phyloP scores from a whole-genome alignment of 2,113 vertebrate species.

The Leiothrix lutea region DNA sequence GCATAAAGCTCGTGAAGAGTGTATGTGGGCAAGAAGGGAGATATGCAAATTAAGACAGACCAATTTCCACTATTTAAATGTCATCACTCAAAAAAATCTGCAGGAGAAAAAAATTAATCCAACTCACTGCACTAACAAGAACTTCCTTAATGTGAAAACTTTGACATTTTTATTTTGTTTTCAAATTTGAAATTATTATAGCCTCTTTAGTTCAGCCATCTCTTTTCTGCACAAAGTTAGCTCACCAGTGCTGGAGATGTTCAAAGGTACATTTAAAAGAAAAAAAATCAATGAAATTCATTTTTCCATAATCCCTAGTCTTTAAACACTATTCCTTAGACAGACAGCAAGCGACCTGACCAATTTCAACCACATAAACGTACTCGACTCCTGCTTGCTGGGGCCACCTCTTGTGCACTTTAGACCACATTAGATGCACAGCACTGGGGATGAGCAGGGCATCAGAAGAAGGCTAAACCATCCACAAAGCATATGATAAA shows the following conservation, averaged over 20 bases:
- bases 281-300: background rate
- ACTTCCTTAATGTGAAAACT: background rate
- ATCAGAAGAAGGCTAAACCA: background rate
- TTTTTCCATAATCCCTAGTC: background rate
- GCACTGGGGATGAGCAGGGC: background rate
- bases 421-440: background rate
- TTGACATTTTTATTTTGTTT: background rate
- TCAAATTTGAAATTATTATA: background rate
- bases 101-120: background rate
- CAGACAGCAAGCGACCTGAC: background rate
- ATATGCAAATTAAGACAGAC: background rate
- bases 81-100: background rate
- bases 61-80: background rate
- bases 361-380: background rate
- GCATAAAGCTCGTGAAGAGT: background rate
- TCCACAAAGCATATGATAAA: background rate
- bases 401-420: background rate
- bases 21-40: background rate
- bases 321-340: background rate
- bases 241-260: background rate
- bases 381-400: background rate
- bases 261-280: background rate
- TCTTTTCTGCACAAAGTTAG: background rate
- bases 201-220: background rate
- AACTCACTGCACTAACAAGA: background rate